Evolutionary conservation across 2,797 vertebrate species (phyloP).

Genomic region (Brachyalestes nurse): DNA sequence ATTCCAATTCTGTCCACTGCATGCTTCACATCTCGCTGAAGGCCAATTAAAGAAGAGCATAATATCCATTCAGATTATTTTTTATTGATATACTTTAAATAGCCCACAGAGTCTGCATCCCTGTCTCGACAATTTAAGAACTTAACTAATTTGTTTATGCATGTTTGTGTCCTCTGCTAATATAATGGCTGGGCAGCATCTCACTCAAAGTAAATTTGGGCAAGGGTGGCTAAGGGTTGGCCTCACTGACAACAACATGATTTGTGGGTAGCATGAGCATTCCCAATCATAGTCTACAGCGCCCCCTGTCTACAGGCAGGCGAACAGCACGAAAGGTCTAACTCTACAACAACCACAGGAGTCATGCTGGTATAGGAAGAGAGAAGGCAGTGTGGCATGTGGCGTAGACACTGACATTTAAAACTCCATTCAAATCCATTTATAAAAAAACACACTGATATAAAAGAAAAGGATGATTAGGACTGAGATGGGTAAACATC

Average conservation of each 20-base stretch:
- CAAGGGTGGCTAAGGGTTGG: conserved; percentile 27
- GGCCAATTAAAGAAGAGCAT: neutral
- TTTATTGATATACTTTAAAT: neutral
- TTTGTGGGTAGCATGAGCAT: conserved; percentile 45
- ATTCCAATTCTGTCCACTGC: conserved; percentile 13
- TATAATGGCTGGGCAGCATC: neutral
- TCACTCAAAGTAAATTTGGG: neutral
- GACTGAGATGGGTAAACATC: conserved; percentile 59
- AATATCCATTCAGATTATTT: neutral
- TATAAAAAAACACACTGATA: conserved; percentile 80
- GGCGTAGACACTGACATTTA: conserved; percentile 74
- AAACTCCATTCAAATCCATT: conserved; percentile 77
- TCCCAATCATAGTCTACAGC: conserved; percentile 58
- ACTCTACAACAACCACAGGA: conserved; percentile 63
- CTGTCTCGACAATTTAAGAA: neutral
- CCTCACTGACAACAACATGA: conserved; percentile 47
- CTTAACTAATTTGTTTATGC: neutral
- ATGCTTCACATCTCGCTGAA: conserved; percentile 23
- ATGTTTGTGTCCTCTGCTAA: neutral
- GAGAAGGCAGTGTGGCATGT: conserved; percentile 77
- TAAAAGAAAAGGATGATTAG: conserved; percentile 72
- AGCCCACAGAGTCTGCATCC: neutral
- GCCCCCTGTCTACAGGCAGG: conserved; percentile 64
- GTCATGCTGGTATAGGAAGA: conserved; percentile 74
- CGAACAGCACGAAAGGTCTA: conserved; percentile 58